These are phyloP conservation scores for Hippopotamus amphibius DNA, from an alignment of 2,113 vertebrate species.

Conservation along the genomic window DNA sequence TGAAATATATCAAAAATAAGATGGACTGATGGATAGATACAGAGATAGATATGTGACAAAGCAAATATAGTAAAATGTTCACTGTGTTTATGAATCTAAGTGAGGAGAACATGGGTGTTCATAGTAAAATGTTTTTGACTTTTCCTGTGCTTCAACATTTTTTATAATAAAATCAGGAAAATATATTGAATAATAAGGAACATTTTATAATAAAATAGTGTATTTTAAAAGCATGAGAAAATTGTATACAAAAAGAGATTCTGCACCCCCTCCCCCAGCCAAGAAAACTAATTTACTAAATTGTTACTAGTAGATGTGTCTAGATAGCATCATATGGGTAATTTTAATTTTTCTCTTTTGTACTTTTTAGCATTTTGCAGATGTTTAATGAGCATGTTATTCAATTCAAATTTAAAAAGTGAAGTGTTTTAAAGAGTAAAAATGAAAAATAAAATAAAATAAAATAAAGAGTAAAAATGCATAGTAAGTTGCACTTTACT, in stretches of 20 bases:
- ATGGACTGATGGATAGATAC: neutral
- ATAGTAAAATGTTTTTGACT: conserved; percentile 35
- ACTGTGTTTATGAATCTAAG: neutral
- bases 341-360: conserved; percentile 23
- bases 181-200: neutral
- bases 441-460: neutral
- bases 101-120: neutral
- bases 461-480: neutral
- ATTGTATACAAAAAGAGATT: neutral
- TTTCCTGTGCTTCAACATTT: neutral
- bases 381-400: conserved; percentile 30
- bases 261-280: neutral
- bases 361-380: conserved; percentile 54
- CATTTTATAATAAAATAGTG: neutral
- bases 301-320: conserved; percentile 37
- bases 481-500: conserved; percentile 25
- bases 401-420: neutral
- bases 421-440: neutral
- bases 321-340: neutral
- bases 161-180: conserved; percentile 42
- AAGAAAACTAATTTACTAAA: conserved; percentile 35
- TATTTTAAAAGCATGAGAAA: conserved; percentile 28
- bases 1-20: conserved; percentile 3
- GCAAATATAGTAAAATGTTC: neutral
- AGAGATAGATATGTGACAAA: neutral